Evolutionary conservation across 2,113 vertebrate genomes (phyloP).

Genomic region (Antidorcas marsupialis): DNA sequence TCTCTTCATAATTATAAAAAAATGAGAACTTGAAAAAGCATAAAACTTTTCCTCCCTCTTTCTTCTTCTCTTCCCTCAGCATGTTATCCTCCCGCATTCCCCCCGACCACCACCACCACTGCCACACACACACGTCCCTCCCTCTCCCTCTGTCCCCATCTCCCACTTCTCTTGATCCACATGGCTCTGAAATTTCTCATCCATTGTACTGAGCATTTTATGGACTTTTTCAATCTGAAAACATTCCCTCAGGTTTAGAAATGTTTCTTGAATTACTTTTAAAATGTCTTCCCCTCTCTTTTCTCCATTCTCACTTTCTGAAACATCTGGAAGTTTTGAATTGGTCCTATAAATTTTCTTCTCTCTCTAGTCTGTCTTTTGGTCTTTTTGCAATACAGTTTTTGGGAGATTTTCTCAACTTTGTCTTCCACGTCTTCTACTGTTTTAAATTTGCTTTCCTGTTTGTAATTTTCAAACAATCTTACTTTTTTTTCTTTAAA

Average conservation of each 20-base stretch:
- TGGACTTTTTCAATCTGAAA: neutral
- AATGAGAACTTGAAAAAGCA: neutral
- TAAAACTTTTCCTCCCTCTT: neutral
- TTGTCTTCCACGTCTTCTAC: neutral
- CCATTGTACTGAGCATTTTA: neutral
- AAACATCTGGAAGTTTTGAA: neutral
- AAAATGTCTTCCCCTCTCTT: neutral
- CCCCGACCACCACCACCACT: fast-evolving
- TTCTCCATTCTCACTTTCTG: neutral
- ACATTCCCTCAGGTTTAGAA: neutral
- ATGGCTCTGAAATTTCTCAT: neutral
- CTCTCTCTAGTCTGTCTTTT: neutral
- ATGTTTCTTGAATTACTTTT: neutral
- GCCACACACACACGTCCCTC: neutral
- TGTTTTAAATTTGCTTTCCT: neutral
- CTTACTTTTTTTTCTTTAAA: neutral
- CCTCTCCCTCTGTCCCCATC: too few species aligned
- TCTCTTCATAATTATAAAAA: neutral
- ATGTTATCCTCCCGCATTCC: neutral
- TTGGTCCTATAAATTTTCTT: neutral
- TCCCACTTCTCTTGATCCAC: neutral
- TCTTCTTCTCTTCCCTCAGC: neutral
- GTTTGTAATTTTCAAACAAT: neutral
- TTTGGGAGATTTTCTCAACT: neutral
- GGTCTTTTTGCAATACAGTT: neutral